A percentile compares a stretch with the other conserved stretches of the same genome.
phyloP scores from a whole-genome alignment of 2,113 vertebrate species.

The Pelmatolapia mariae region DNA sequence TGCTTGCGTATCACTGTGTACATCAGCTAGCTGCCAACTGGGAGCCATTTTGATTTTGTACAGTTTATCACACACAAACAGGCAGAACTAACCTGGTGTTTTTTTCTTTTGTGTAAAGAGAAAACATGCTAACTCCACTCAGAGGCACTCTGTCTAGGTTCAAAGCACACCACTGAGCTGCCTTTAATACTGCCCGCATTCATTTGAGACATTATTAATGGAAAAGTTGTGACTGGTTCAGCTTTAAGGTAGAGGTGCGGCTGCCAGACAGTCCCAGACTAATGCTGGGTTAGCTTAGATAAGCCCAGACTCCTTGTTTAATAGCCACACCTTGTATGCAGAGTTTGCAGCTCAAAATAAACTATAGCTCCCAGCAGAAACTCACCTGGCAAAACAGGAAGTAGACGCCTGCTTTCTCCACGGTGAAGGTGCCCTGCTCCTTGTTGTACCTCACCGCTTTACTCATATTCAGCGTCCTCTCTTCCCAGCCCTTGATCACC shows the following conservation, averaged over 20 bases:
- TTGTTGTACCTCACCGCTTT: constrained; percentile 80
- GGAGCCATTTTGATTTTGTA: background rate
- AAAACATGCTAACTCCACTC: background rate
- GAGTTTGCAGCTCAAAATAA: background rate
- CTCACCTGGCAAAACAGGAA: constrained; percentile 90
- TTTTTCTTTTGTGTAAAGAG: background rate
- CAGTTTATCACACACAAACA: background rate
- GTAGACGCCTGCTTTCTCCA: constrained; percentile 80
- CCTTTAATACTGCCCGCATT: background rate
- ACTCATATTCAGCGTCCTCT: constrained; percentile 80
- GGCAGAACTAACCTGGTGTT: background rate
- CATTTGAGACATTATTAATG: background rate
- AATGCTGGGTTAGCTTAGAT: background rate
- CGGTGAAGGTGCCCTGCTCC: constrained; percentile 77
- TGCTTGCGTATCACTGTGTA: background rate
- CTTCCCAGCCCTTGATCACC: constrained; percentile 84
- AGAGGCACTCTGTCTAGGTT: background rate
- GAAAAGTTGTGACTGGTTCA: background rate
- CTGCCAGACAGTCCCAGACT: background rate
- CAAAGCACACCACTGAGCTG: background rate
- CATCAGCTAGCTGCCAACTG: background rate
- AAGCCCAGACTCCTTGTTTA: background rate
- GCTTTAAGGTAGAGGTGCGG: background rate
- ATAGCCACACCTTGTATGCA: background rate
- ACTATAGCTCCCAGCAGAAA: background rate